Percentiles rank a stretch among this genome's conserved stretches.
Conservation (phyloP, 1,140 invertebrate species). For the Solenopsis fugax region DNA sequence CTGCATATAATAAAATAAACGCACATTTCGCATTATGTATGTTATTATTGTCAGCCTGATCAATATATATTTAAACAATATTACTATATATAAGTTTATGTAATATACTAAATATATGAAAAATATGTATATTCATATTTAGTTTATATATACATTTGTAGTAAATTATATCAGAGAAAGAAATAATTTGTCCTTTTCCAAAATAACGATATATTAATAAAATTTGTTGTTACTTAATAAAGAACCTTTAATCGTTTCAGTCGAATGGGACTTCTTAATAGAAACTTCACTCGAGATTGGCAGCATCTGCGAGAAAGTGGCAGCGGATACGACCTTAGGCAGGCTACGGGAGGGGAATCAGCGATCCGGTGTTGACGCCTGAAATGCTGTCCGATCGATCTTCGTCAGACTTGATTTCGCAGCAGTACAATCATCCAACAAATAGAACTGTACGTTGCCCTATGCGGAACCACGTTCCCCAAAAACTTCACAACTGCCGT, state of each 20-base stretch:
- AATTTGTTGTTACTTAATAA: constrained; percentile 17
- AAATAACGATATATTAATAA: background rate
- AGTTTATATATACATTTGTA: too few species aligned
- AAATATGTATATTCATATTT: background rate
- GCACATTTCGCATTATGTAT: background rate
- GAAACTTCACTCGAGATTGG: constrained; percentile 85
- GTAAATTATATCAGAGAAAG: background rate
- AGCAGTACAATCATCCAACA: constrained; percentile 86
- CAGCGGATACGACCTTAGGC: constrained; percentile 68
- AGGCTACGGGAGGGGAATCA: constrained; percentile 76
- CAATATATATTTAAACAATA: background rate
- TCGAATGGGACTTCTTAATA: constrained; percentile 84
- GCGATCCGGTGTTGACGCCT: constrained; percentile 84
- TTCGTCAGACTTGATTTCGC: constrained; percentile 87
- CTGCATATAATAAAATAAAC: background rate
- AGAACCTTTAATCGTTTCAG: constrained; percentile 75
- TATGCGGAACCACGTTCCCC: constrained; percentile 75
- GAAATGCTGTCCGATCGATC: constrained; percentile 86
- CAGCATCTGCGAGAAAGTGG: constrained; percentile 83
- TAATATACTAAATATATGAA: background rate
- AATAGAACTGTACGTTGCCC: constrained; percentile 86
- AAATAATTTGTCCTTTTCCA: constrained; percentile 27
- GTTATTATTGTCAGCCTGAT: background rate
- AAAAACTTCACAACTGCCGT: constrained; percentile 83
- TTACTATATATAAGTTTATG: background rate